Conservation (phyloP, 2,113 vertebrate genomes). For the Burhinus bistriatus region DNA sequence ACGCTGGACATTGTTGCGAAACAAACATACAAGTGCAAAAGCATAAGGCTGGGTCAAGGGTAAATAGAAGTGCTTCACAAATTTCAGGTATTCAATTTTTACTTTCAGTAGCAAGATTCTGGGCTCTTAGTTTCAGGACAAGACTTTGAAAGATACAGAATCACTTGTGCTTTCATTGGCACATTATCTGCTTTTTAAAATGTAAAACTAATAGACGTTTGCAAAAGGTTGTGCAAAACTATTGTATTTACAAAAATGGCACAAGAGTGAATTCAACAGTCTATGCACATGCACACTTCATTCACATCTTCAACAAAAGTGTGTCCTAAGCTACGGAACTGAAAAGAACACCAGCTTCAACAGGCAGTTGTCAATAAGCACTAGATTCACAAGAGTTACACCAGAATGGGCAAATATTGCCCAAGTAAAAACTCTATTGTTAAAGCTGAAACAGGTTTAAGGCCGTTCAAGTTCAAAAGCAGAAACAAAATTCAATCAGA, state of each 20-base stretch:
- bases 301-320: slow-evolving; percentile 78
- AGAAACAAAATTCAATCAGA: slow-evolving; percentile 79
- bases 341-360: slow-evolving; percentile 77
- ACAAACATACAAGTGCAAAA: slow-evolving; percentile 31
- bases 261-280: slow-evolving; percentile 93
- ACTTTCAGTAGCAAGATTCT: slow-evolving; percentile 65
- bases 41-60: neutral
- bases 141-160: slow-evolving; percentile 66
- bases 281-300: slow-evolving; percentile 89
- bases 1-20: neutral
- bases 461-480: slow-evolving; percentile 85
- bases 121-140: slow-evolving; percentile 62
- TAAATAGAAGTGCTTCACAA: slow-evolving; percentile 26
- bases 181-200: slow-evolving; percentile 74
- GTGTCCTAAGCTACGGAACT: slow-evolving; percentile 77
- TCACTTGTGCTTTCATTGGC: slow-evolving; percentile 79
- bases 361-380: slow-evolving; percentile 79
- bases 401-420: slow-evolving; percentile 90
- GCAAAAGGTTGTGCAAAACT: slow-evolving; percentile 96
- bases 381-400: slow-evolving; percentile 82
- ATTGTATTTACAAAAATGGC: slow-evolving; percentile 99
- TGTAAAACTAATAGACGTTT: slow-evolving; percentile 76
- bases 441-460: slow-evolving; percentile 89
- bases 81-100: slow-evolving; percentile 30
- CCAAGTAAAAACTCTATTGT: slow-evolving; percentile 84